phyloP scores from a whole-genome alignment of 2,888 invertebrate genomes.

The Hypselothyrea guttata region DNA sequence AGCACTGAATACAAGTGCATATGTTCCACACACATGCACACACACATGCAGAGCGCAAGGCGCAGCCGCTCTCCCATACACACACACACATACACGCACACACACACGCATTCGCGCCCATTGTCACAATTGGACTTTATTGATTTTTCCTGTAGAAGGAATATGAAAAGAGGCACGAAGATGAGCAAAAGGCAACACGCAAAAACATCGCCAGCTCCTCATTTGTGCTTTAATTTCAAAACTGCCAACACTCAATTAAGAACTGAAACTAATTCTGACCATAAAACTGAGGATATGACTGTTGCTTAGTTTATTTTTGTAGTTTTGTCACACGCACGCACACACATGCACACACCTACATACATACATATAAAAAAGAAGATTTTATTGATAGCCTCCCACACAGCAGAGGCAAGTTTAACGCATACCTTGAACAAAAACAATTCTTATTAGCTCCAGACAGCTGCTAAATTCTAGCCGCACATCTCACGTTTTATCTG shows the following conservation, averaged over 20 bases:
- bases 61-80: constrained; percentile 44
- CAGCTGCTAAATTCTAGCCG: constrained; percentile 34
- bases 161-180: constrained; percentile 29
- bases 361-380: constrained; percentile 49
- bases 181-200: constrained; percentile 24
- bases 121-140: constrained; percentile 67
- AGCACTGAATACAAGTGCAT: constrained; percentile 35
- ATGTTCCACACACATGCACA: constrained; percentile 28
- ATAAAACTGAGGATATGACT: constrained; percentile 16
- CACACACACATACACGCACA: constrained; percentile 17
- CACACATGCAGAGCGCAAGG: constrained; percentile 33
- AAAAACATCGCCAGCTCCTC: constrained; percentile 16
- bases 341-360: constrained; percentile 47
- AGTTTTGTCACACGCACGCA: constrained; percentile 57
- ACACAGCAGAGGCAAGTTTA: constrained; percentile 57
- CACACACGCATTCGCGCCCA: constrained; percentile 41
- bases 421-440: constrained; percentile 59
- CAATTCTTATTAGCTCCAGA: constrained; percentile 40
- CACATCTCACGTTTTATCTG: constrained; percentile 58
- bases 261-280: constrained; percentile 10
- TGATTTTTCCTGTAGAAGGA: constrained; percentile 75
- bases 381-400: constrained; percentile 70
- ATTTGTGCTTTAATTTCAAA: constrained; percentile 30
- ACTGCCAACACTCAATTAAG: constrained; percentile 2
- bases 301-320: constrained; percentile 42